These are phyloP conservation scores for Champsocephalus esox DNA, from an alignment of 2,797 vertebrate species.

Conservation along the genomic window DNA sequence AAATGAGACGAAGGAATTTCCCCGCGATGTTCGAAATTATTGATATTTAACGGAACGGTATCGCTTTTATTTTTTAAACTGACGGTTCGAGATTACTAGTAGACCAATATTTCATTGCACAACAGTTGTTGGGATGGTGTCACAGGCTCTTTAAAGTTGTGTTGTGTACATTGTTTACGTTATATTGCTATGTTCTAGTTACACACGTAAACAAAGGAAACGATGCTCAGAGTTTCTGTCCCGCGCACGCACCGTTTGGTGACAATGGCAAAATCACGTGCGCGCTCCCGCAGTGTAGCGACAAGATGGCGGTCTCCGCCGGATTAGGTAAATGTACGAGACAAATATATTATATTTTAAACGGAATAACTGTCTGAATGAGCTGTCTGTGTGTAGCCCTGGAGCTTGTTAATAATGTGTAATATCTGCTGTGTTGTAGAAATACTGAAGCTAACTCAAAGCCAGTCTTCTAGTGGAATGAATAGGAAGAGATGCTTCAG, in stretches of 20 bases:
- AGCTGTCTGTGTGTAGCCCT: rapidly evolving
- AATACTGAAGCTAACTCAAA: neutral
- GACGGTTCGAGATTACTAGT: too few relatives aligned
- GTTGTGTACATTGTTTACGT: neutral
- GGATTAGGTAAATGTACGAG: slow-evolving; percentile 84
- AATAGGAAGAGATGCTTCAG: slow-evolving; percentile 46
- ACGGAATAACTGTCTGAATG: neutral
- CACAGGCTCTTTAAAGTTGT: too few relatives aligned
- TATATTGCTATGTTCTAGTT: too few relatives aligned
- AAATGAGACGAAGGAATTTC: too few relatives aligned
- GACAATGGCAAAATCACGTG: slow-evolving; percentile 63
- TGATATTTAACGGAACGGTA: too few relatives aligned
- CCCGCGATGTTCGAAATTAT: too few relatives aligned
- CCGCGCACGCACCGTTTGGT: slow-evolving; percentile 53
- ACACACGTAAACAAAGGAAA: slow-evolving; percentile 21
- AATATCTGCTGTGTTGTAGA: rapidly evolving
- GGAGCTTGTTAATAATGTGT: rapidly evolving
- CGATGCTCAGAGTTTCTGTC: neutral
- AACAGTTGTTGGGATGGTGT: too few relatives aligned
- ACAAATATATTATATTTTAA: slow-evolving; percentile 48
- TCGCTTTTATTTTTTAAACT: too few relatives aligned
- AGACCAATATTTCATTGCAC: too few relatives aligned
- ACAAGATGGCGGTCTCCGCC: slow-evolving; percentile 89
- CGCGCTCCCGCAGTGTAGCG: slow-evolving; percentile 79
- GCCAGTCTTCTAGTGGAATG: slow-evolving; percentile 30